Base-by-base conservation (phyloP, 2,113 vertebrate species). In the Collichthys lucidus region DNA sequence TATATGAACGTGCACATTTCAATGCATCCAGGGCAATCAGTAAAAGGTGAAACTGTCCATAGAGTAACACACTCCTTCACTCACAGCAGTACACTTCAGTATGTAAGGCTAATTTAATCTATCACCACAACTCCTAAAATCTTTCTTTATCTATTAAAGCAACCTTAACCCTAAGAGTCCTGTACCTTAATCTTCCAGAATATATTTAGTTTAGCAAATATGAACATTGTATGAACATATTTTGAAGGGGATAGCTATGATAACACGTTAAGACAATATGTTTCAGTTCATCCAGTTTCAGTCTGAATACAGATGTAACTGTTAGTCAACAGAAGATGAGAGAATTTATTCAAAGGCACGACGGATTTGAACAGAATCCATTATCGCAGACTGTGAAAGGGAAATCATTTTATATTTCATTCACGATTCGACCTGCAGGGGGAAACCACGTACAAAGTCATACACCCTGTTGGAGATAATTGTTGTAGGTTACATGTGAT, bases 271-370 rank as follows among this genome's bases (percentile, higher is more conserved):
- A 40, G 35, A 40, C 35, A n/a, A 22, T 46, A 3, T 4, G 7
- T 55, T n/a, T 40, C 35, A 9, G 7, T 40, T 40, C 35, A 40
- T 40, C 9, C 35, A 40, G 35, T 40, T 40, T 40, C 19, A 56
- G 5, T 46, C 40, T 57, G 19, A 70, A 53, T 65, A 22, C 6
- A 57, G 56, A 4, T 46, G 15, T 67, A 3, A 22, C 4, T 53
- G 15, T 53, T 16, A 15, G 12, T 16, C 24, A 53, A 29, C 10
- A 56, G 9, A 66, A 11, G 26, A 55, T 47, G 11, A 81, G 68
- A 73, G 22, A 75, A 20, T 72, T 71, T 2, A 47, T 35, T 53
- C n/a, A 68, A 90, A 88, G 81, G 74, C 70, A 79, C 59, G 14
- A 16, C 24, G 24, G 57, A 46, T 67, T 14, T 55, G 24, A 72